Conservation (phyloP, 2,113 vertebrate genomes). For the Tinamus guttatus region DNA sequence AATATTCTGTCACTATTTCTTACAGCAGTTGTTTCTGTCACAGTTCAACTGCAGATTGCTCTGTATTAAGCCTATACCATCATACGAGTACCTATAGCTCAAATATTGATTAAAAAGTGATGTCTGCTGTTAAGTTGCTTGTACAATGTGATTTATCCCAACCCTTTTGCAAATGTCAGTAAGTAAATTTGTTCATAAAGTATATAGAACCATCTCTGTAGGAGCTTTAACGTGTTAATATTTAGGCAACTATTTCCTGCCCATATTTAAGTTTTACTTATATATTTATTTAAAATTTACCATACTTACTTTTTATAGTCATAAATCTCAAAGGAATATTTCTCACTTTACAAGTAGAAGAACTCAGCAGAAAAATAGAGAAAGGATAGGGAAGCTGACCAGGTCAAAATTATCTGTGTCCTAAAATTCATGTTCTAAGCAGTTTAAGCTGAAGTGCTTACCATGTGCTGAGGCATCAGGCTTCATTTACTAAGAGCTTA, state of each 20-base stretch:
- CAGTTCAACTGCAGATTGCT: conserved; percentile 24
- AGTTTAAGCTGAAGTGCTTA: not conserved
- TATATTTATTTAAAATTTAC: not conserved
- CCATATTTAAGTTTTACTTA: not conserved
- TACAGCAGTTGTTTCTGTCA: conserved; percentile 28
- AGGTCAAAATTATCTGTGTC: not conserved
- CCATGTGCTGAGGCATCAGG: not conserved
- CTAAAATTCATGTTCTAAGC: not conserved
- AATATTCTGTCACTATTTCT: conserved; percentile 60
- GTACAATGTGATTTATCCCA: not conserved
- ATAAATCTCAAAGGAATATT: not conserved
- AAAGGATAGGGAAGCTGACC: not conserved
- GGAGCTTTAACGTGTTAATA: not conserved
- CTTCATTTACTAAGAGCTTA: not conserved
- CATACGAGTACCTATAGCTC: not conserved
- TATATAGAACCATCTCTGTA: not conserved
- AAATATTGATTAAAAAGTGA: not conserved
- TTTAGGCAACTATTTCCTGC: not conserved
- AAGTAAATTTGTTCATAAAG: not conserved
- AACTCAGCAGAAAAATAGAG: not conserved
- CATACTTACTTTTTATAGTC: not conserved
- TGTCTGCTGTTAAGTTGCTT: not conserved
- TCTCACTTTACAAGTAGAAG: not conserved
- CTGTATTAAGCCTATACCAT: not conserved
- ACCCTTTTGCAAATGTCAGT: not conserved